A percentile compares a stretch with the other conserved stretches of the same genome.
Evolutionary conservation across 1,140 invertebrate genomes (phyloP).

Genomic region (Trigoniulus corallinus): DNA sequence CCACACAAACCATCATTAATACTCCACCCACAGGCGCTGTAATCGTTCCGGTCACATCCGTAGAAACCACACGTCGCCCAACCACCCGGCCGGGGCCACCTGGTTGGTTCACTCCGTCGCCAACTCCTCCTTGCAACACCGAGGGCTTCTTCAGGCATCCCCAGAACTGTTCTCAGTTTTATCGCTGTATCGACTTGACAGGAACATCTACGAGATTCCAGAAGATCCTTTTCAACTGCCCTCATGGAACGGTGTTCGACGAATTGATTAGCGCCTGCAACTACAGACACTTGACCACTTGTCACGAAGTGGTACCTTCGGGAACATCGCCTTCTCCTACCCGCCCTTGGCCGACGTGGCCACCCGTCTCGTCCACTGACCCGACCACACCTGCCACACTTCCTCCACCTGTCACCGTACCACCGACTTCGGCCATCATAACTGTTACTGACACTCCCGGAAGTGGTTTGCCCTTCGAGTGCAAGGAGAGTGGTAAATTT

Average conservation of each 20-base stretch:
- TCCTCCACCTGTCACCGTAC: background rate
- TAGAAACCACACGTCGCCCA: background rate
- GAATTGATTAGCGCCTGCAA: constrained; percentile 1
- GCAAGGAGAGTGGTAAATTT: background rate
- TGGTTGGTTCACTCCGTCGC: background rate
- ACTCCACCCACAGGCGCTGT: background rate
- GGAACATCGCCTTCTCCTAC: background rate
- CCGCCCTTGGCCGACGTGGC: background rate
- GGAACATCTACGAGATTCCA: background rate
- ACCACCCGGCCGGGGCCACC: background rate
- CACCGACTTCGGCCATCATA: background rate
- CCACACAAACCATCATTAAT: background rate
- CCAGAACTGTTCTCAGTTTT: background rate
- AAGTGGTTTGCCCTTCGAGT: no score
- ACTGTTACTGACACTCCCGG: background rate
- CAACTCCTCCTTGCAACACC: background rate
- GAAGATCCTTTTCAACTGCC: background rate
- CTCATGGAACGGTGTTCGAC: background rate
- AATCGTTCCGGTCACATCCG: background rate
- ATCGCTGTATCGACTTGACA: background rate
- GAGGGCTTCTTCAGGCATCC: constrained; percentile 4
- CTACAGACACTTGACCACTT: background rate
- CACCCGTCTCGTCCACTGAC: background rate
- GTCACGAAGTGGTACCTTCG: background rate
- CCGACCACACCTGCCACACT: no score